A percentile compares a stretch with the other conserved stretches of the same genome.
Evolutionary conservation across 2,113 vertebrate species (phyloP).

Genomic region (Indicator maculatus): DNA sequence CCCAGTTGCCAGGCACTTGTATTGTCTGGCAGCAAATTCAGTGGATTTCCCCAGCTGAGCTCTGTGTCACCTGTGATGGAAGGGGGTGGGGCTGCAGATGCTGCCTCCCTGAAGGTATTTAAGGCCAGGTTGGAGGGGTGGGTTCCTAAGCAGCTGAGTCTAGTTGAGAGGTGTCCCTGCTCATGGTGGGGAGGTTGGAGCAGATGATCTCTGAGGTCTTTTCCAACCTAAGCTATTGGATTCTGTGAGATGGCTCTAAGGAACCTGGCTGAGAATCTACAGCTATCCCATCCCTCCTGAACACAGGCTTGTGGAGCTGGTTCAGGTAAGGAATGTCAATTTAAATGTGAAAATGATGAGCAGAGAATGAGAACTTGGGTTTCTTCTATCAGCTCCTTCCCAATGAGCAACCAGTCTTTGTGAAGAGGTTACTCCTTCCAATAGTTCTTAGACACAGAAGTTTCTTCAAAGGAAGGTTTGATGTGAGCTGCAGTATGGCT

Average conservation of each 20-base stretch:
- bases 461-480: background rate
- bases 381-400: accelerated
- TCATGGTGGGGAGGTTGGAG: too few species aligned
- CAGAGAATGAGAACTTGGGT: background rate
- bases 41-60: background rate
- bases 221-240: too few species aligned
- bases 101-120: too few species aligned
- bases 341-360: background rate
- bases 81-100: background rate
- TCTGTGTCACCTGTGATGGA: background rate
- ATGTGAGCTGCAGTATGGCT: background rate
- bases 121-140: too few species aligned
- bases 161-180: too few species aligned
- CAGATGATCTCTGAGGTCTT: too few species aligned
- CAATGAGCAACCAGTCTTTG: background rate
- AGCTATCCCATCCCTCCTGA: background rate
- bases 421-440: background rate
- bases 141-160: too few species aligned
- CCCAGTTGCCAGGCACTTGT: background rate
- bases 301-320: background rate
- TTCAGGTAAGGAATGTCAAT: background rate
- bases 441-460: background rate
- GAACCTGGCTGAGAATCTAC: background rate
- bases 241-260: background rate
- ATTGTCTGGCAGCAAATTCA: background rate